Percentiles rank a stretch among this genome's conserved stretches.
phyloP scores from a whole-genome alignment of 2,797 vertebrate genomes.

The Fratercula arctica region DNA sequence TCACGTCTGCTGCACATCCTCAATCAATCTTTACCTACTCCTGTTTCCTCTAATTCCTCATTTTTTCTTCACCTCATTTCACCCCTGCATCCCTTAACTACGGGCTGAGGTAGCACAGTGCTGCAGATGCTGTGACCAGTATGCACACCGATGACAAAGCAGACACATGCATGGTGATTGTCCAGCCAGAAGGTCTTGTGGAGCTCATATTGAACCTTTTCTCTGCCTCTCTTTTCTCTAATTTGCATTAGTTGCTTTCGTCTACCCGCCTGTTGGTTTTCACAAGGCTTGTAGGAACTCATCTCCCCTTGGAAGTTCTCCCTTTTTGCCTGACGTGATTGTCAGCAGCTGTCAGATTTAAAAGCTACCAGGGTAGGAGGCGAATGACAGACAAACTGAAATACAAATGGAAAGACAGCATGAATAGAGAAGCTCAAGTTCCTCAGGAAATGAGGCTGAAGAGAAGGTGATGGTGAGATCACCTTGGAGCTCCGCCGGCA shows the following conservation, averaged over 20 bases:
- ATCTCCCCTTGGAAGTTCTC: not conserved
- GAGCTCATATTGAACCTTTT: not conserved
- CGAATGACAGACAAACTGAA: not conserved
- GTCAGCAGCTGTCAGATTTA: not conserved
- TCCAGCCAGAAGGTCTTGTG: not conserved
- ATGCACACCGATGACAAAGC: not conserved
- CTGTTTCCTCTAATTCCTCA: not conserved
- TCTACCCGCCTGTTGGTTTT: not conserved
- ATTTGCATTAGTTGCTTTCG: not conserved
- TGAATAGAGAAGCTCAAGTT: not conserved
- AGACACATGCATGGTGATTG: not conserved
- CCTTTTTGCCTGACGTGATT: not conserved
- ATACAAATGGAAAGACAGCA: not conserved
- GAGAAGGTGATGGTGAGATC: not conserved
- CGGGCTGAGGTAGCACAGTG: not conserved
- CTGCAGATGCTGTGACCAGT: not conserved
- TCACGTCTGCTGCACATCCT: not conserved
- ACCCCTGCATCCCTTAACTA: not conserved
- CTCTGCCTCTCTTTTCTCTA: not conserved
- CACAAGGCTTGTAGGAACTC: not conserved
- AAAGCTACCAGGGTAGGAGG: not conserved
- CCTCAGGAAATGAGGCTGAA: conserved; percentile 5
- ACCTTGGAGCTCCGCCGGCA: not conserved
- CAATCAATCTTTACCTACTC: not conserved
- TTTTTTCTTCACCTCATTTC: not conserved